Base-by-base conservation (phyloP, 2,888 invertebrate species). In the Polylopha cassiicola region DNA sequence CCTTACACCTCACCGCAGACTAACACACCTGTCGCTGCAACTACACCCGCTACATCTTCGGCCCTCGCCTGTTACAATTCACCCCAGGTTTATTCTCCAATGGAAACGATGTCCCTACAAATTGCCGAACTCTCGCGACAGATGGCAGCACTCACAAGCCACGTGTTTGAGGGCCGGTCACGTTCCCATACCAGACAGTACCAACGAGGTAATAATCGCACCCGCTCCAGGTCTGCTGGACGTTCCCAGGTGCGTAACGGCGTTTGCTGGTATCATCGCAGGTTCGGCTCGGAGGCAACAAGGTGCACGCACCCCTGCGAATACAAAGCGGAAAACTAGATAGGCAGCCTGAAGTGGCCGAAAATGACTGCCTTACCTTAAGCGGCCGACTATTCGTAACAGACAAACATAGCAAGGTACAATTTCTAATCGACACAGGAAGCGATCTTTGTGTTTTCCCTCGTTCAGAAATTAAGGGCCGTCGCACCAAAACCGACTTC, bases 401-500 rank as follows among this genome's bases (percentile, higher is more conserved):
- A 3, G 26, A 26, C 26, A 13, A 2, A n/a, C 14, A 7, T 4
- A 14, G 14, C 4, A 26, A 26, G 7, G 14, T n/a, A 4, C 13
- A 14, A 7, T 14, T 14, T 7, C 15, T 14, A 17, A 31, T 52
- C 1, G 46, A 49, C 18, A 49, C 49, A 1, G 48, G 50, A 1
- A 45, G 46, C 1, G 46, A 48, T 9, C 13, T 51, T 1, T 46
- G 48, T 46, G 37, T 9, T 27, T 8, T 28, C 23, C 38, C 2
- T n/a, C n/a, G n/a, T n/a, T n/a, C n/a, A n/a, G n/a, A n/a, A n/a
- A n/a, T n/a, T n/a, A n/a, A n/a, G 6, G 46, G 38, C 2, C 33
- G 26, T 8, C 33, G 28, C 1, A 14, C 20, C 4, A 44, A 44
- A n/a, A 33, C 51, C 1, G 9, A 26, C n/a, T 64, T 55, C 26